Conservation (phyloP, 53 echinoderm and acorn worm species). For the Antedon mediterranea region DNA sequence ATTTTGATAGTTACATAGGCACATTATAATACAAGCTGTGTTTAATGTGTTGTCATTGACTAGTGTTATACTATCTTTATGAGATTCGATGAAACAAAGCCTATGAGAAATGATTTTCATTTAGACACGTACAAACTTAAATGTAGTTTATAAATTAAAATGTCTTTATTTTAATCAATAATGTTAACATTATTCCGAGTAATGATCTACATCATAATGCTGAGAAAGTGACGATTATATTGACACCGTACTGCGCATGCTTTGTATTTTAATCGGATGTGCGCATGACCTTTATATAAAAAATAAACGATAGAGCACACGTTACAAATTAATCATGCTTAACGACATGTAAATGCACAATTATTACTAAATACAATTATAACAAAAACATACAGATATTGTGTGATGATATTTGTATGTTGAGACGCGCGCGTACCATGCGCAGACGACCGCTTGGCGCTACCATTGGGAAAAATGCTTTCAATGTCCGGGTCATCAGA, state of each 20-base stretch:
- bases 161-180: neutral
- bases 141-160: neutral
- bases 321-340: neutral
- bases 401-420: too few species aligned
- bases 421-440: too few species aligned
- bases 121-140: neutral
- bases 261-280: too few species aligned
- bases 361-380: too few species aligned
- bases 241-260: too few species aligned
- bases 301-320: neutral
- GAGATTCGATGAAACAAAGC: neutral
- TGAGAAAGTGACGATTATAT: too few species aligned
- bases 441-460: too few species aligned
- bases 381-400: too few species aligned
- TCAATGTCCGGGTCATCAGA: too few species aligned
- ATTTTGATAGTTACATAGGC: neutral
- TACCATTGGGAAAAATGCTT: too few species aligned
- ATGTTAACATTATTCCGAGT: neutral
- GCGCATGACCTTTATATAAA: neutral
- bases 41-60: neutral
- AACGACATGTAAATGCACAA: neutral
- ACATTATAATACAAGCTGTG: neutral
- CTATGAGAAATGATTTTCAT: neutral
- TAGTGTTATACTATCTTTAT: neutral
- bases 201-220: too few species aligned